Conservation (phyloP, 2,797 vertebrate genomes). For the Parotocinclus haroldoi region DNA sequence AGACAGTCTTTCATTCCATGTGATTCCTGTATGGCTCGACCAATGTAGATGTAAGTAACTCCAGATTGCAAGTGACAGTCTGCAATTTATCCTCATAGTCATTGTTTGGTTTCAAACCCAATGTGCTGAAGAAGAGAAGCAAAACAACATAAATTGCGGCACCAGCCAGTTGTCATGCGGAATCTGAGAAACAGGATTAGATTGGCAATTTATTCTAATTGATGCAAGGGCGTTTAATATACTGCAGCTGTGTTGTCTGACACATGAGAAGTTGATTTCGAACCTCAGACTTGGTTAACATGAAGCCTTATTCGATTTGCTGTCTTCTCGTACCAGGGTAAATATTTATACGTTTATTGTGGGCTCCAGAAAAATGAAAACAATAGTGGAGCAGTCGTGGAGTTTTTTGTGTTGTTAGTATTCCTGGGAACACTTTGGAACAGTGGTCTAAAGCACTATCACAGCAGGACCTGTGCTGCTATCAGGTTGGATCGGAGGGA, state of each 20-base stretch:
- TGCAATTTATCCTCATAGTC: constrained; percentile 1
- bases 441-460: no score
- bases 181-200: not conserved
- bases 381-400: no score
- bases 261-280: not conserved
- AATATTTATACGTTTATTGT: no score
- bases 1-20: not conserved
- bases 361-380: no score
- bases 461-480: no score
- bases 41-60: not conserved
- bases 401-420: no score
- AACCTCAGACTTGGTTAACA: not conserved
- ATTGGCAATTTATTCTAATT: constrained; percentile 1
- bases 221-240: not conserved
- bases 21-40: not conserved
- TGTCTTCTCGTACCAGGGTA: not conserved
- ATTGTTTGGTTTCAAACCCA: not conserved
- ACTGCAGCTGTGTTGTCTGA: not conserved
- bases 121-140: constrained; percentile 1
- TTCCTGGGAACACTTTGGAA: no score
- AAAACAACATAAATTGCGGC: constrained; percentile 2
- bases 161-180: not conserved
- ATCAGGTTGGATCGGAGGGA: no score
- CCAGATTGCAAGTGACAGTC: constrained; percentile 2
- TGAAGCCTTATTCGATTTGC: not conserved